phyloP scores from a whole-genome alignment of 1,140 invertebrate genomes.

The Drosophila rufa region DNA sequence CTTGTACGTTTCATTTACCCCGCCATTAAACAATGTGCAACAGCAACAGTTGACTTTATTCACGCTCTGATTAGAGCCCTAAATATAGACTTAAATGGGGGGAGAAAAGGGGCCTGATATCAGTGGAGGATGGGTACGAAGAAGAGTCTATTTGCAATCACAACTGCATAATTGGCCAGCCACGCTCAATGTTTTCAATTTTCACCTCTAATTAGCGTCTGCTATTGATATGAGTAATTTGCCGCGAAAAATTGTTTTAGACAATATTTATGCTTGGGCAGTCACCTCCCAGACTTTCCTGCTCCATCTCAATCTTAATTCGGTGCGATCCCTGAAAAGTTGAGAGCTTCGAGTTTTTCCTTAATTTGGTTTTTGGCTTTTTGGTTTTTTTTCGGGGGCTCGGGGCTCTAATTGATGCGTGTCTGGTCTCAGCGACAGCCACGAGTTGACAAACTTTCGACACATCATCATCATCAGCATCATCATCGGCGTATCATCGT shows the following conservation, averaged over 20 bases:
- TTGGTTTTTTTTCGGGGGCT: constrained; percentile 24
- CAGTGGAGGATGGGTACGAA: constrained; percentile 6
- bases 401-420: constrained; percentile 65
- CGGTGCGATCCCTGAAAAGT: constrained; percentile 4
- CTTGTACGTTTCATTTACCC: constrained; percentile 29
- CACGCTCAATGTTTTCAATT: constrained; percentile 78
- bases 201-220: constrained; percentile 76
- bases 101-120: constrained; percentile 17
- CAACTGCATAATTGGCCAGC: constrained; percentile 73
- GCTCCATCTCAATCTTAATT: constrained; percentile 11
- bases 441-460: constrained; percentile 63
- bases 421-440: constrained; percentile 51
- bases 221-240: constrained; percentile 61
- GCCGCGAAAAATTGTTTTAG: constrained; percentile 54
- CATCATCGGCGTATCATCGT: constrained; percentile 32
- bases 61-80: constrained; percentile 68
- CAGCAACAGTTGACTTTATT: constrained; percentile 52
- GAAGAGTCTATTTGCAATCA: constrained; percentile 60
- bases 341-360: neutral
- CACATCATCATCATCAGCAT: constrained; percentile 27
- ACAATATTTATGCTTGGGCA: constrained; percentile 68
- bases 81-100: constrained; percentile 54
- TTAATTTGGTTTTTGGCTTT: neutral
- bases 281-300: constrained; percentile 12
- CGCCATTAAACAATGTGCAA: constrained; percentile 36